phyloP scores from a whole-genome alignment of 2,797 vertebrate species.

The Tympanoctomys barrerae region DNA sequence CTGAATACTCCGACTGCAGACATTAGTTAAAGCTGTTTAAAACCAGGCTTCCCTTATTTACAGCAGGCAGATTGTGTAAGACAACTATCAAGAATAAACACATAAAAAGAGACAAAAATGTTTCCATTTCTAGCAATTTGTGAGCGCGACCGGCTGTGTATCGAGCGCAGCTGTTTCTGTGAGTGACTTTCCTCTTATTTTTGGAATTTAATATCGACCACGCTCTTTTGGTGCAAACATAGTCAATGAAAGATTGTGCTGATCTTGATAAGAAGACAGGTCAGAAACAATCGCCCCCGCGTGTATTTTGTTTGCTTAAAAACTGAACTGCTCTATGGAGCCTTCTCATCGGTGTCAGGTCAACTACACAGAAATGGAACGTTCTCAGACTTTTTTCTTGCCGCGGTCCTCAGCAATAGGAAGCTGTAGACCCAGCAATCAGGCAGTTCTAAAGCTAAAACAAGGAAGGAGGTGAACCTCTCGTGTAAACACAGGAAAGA shows the following conservation, averaged over 20 bases:
- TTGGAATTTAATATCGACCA: slow-evolving; percentile 62
- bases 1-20: slow-evolving; percentile 17
- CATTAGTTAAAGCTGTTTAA: slow-evolving; percentile 78
- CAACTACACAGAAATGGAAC: slow-evolving; percentile 30
- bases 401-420: neutral
- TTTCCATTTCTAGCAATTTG: slow-evolving; percentile 72
- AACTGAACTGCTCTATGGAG: slow-evolving; percentile 44
- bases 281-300: slow-evolving; percentile 63
- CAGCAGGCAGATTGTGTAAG: slow-evolving; percentile 71
- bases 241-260: slow-evolving; percentile 62
- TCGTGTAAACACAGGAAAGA: slow-evolving; percentile 32
- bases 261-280: slow-evolving; percentile 62
- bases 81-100: slow-evolving; percentile 80
- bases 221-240: slow-evolving; percentile 64
- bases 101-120: slow-evolving; percentile 70
- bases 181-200: slow-evolving; percentile 55
- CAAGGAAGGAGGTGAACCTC: neutral
- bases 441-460: slow-evolving; percentile 30
- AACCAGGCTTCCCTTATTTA: slow-evolving; percentile 78
- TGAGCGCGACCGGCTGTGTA: slow-evolving; percentile 63
- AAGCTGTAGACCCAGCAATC: neutral
- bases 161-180: slow-evolving; percentile 77
- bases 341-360: slow-evolving; percentile 22
- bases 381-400: slow-evolving; percentile 45
- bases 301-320: slow-evolving; percentile 28